Conservation (phyloP, 1,140 invertebrate species). For the Chelonus insularis region DNA sequence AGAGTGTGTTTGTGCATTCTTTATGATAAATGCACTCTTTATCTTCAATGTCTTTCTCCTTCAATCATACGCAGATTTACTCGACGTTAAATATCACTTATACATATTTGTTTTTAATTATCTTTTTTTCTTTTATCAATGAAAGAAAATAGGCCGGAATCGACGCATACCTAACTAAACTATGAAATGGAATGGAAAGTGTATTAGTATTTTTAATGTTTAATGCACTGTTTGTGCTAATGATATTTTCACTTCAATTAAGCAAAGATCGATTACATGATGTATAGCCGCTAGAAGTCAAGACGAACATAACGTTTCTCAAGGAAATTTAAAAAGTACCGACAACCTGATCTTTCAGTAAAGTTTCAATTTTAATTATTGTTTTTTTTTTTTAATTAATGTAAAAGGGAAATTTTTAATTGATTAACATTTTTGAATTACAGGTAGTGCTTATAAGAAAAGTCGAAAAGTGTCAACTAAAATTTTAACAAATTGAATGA, state of each 20-base stretch:
- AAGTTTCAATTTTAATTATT: conserved; percentile 14
- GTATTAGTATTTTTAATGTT: conserved; percentile 99
- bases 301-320: conserved; percentile 91
- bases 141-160: conserved; percentile 76
- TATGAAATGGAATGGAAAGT: conserved; percentile 94
- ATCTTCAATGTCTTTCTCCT: conserved; percentile 97
- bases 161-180: conserved; percentile 84
- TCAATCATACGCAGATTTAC: conserved; percentile 92
- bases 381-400: conserved; percentile 10
- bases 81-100: conserved; percentile 92
- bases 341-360: conserved; percentile 31
- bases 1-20: conserved; percentile 94
- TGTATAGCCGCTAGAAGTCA: conserved; percentile 91
- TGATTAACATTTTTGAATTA: conserved; percentile 29
- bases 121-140: conserved; percentile 49
- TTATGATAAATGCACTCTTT: conserved; percentile 98
- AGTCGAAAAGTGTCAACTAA: conserved; percentile 86
- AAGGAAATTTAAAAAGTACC: conserved; percentile 86
- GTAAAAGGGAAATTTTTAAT: no score
- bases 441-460: conserved; percentile 85
- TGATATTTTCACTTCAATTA: conserved; percentile 97
- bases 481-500: conserved; percentile 83
- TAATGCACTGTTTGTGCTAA: conserved; percentile 98
- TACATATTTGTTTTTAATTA: conserved; percentile 65
- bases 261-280: conserved; percentile 96